Evolutionary conservation across 2,797 vertebrate species (phyloP), one percentile per base, ranked within the genome.

Genomic region (Urosaurus nigricauda): DNA sequence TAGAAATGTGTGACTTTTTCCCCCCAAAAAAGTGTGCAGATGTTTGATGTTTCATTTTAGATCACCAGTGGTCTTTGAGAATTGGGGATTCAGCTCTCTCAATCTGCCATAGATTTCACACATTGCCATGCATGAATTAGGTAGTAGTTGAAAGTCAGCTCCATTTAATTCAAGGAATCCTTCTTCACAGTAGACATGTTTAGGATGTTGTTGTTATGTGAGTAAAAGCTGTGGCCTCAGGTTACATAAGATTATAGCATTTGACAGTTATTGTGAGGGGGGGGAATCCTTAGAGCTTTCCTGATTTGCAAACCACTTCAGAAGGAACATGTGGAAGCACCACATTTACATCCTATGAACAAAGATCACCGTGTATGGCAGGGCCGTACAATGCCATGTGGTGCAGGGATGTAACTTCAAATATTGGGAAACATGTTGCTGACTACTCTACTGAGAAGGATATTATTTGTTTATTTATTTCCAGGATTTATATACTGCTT

Each of bases 1-100:
- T 79, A 88, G 93, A 13, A 88, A 5, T 26, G 81, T 85, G 79
- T 87, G 86, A 29, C 92, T 94, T 19, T n/a, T n/a, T n/a, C n/a
- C n/a, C n/a, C n/a, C n/a, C n/a, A 1, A 86, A 94, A 92, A 26
- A 85, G 3, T 87, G 90, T 90, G 43, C 5, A 89, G 90, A 93
- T 86, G 58, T 88, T 6, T 56, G 58, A n/a, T 92, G 26, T 26
- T 94, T 93, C 88, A 83, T 82, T 88, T 74, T 6, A 6, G 35
- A 71, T 81, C 78, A 26, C 51, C 63, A 68, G 5, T 14, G 65
- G 51, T 29, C 70, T 51, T 35, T 26, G 17, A 32, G 65, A n/a
- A 37, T 16, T 73, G 8, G 32, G 12, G 17, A 71, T 70, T 40
- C 60, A 51, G 4, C 14, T 35, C 7, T 19, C 26, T 24, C 14